phyloP scores from a whole-genome alignment of 2,797 vertebrate genomes.

The Neopelma chrysocephalum region DNA sequence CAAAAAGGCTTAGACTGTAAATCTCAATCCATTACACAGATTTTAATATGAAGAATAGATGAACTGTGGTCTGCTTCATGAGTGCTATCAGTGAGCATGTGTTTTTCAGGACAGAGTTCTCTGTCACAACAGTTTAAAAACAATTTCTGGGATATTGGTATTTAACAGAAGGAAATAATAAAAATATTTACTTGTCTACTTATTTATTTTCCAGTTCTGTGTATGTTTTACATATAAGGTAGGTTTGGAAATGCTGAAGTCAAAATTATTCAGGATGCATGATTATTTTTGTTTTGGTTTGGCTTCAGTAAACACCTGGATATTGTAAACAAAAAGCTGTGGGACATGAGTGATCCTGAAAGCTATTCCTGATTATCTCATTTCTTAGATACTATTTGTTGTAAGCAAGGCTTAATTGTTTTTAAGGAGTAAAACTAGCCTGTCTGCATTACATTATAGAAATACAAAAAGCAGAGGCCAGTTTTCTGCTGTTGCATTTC shows the following conservation, averaged over 20 bases:
- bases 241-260: neutral
- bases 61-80: neutral
- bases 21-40: neutral
- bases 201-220: neutral
- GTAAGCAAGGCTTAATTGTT: neutral
- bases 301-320: neutral
- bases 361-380: neutral
- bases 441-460: neutral
- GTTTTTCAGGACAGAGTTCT: neutral
- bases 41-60: neutral
- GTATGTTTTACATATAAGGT: neutral
- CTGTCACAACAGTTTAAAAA: neutral
- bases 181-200: neutral
- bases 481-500: neutral
- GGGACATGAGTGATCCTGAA: neutral
- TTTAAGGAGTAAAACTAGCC: neutral
- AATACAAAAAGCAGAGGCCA: neutral
- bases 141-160: neutral
- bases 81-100: neutral
- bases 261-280: neutral
- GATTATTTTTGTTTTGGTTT: neutral
- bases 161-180: neutral
- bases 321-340: neutral
- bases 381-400: neutral
- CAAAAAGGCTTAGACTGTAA: neutral